Conservation (phyloP, 1,140 invertebrate genomes). For the Gonioctena quinquepunctata region DNA sequence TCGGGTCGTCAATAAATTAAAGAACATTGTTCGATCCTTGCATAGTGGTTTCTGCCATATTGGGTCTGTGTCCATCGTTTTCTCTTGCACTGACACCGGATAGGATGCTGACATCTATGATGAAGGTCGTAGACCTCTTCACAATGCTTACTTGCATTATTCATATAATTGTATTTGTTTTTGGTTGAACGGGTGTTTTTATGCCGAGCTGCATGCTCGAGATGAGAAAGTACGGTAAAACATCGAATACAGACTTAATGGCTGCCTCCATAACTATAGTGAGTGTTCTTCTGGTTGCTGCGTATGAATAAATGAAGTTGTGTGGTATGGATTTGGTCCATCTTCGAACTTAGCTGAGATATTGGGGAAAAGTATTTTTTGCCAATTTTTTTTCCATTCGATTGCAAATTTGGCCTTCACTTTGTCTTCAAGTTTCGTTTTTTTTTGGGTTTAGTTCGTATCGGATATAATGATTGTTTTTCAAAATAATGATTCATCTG, state of each 20-base stretch:
- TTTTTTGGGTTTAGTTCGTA: no score
- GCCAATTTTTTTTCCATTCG: no score
- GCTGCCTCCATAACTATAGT: no score
- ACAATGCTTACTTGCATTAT: slow-evolving; percentile 4
- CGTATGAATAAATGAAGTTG: no score
- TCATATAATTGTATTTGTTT: slow-evolving; percentile 13
- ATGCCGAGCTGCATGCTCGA: neutral
- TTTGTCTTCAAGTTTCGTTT: no score
- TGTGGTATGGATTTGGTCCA: no score
- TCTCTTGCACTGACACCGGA: slow-evolving; percentile 6
- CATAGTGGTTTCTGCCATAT: slow-evolving; percentile 17
- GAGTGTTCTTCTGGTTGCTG: no score
- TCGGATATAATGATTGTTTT: no score
- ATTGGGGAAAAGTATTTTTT: no score
- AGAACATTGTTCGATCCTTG: neutral
- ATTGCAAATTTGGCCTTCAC: no score
- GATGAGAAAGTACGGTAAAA: neutral
- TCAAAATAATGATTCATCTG: no score
- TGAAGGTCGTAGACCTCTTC: slow-evolving; percentile 10
- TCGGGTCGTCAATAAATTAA: neutral
- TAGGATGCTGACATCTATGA: slow-evolving; percentile 17
- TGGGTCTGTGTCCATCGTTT: slow-evolving; percentile 7
- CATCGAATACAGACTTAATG: neutral
- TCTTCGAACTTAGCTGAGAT: no score
- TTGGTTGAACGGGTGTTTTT: neutral